Evolutionary conservation across 2,888 invertebrate genomes (phyloP), one percentile per base, ranked within the genome.

Genomic region (Apotomis capreana): DNA sequence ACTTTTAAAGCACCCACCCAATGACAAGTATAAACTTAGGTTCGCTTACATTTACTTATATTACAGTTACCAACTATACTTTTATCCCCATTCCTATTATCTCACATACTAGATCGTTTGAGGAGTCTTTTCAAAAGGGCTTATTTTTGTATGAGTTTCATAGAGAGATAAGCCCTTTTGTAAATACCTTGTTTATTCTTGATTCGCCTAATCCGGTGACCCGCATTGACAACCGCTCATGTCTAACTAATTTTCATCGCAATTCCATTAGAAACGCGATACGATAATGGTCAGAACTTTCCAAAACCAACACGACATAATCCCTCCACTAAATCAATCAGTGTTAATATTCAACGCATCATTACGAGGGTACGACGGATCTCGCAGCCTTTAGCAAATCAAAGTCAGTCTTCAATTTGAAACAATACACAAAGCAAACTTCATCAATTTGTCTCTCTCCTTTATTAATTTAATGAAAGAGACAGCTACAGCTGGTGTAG

Each of bases 301-400:
- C 49, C 58, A 58, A 40, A 40, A 36, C 49, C 49, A 15, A 52
- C 44, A 36, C 13, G 61, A 26, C 13, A 46, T 55, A 60, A 69
- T 69, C 46, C 36, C 59, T 26, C 9, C 51, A 52, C 44, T 68
- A 68, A 68, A 72, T 68, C 62, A 72, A 72, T 68, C 72, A 55
- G 57, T 46, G 51, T 68, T 68, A 58, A 68, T 72, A 72, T 68
- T 63, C 58, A 72, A 69, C 60, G 15, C 60, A 71, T 70, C 55
- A 64, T 68, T 64, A 65, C 26, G 61, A 74, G 57, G 65, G 65
- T 67, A 61, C 69, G 69, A 73, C 65, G 61, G 65, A 49, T 69
- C 40, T 26, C 26, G 26, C 67, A 57, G 9, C 51, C 70, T 67
- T 52, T 44, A 44, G 58, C 59, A 68, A 68, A 60, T 68, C 68